Evolutionary conservation across 2,888 invertebrate species (phyloP).

Genomic region (Aphidius colemani): DNA sequence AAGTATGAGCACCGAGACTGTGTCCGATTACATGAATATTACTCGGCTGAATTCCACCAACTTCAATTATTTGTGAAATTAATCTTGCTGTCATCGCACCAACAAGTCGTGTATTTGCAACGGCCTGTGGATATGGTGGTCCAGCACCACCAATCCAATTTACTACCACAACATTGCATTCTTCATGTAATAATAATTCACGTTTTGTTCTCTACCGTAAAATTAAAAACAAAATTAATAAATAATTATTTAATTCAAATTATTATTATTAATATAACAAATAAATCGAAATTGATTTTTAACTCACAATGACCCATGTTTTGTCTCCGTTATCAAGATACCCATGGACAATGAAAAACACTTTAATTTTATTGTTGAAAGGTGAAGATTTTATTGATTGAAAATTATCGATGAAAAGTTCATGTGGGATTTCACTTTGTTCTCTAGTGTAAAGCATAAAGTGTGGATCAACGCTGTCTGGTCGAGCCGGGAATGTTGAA

Average conservation of each 20-base stretch:
- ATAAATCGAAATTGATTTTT: not conserved
- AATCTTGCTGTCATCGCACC: slow-evolving; percentile 84
- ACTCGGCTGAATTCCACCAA: slow-evolving; percentile 60
- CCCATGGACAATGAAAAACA: slow-evolving; percentile 83
- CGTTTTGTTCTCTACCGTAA: slow-evolving; percentile 67
- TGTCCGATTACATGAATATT: slow-evolving; percentile 86
- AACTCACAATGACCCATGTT: slow-evolving; percentile 72
- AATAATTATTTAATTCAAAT: not conserved
- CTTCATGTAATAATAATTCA: slow-evolving; percentile 73
- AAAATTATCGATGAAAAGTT: slow-evolving; percentile 71
- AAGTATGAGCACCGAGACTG: slow-evolving; percentile 83
- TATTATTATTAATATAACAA: not conserved
- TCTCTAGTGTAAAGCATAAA: slow-evolving; percentile 66
- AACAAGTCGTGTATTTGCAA: slow-evolving; percentile 85
- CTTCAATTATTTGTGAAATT: slow-evolving; percentile 59
- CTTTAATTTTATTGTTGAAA: slow-evolving; percentile 66
- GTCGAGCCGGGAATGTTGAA: slow-evolving; percentile 76
- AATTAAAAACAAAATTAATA: slow-evolving; percentile 3
- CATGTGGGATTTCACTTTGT: slow-evolving; percentile 63
- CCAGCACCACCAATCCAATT: slow-evolving; percentile 88
- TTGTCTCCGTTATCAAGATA: slow-evolving; percentile 84
- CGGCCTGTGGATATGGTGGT: slow-evolving; percentile 90
- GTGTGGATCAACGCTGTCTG: slow-evolving; percentile 69
- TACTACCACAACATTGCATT: slow-evolving; percentile 77
- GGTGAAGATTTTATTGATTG: slow-evolving; percentile 68